Evolutionary conservation across 2,888 invertebrate genomes (phyloP).

Genomic region (Oxycera nigricornis): DNA sequence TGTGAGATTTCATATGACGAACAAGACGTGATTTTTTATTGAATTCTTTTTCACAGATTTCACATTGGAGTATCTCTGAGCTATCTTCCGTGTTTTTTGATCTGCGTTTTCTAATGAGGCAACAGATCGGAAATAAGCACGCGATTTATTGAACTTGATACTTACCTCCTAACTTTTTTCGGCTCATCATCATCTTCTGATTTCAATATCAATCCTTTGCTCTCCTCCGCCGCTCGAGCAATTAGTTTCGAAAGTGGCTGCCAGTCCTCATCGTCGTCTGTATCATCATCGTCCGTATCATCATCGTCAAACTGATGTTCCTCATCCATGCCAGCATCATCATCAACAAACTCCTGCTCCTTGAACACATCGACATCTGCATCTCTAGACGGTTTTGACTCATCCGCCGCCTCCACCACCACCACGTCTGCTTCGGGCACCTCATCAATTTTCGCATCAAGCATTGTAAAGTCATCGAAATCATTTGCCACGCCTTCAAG

Average conservation of each 20-base stretch:
- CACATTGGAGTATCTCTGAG: constrained; percentile 53
- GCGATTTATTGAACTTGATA: not conserved
- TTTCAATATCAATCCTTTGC: not conserved
- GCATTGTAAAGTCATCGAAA: not conserved
- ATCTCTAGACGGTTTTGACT: not conserved
- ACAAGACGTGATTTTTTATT: constrained; percentile 62
- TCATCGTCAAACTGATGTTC: not conserved
- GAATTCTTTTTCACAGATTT: constrained; percentile 63
- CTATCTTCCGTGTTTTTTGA: not conserved
- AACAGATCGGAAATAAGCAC: not conserved
- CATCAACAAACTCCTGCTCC: not conserved
- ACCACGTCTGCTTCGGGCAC: not conserved
- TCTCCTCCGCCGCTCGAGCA: not conserved
- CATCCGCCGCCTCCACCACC: not conserved
- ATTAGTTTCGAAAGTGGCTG: not conserved
- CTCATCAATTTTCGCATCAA: not conserved
- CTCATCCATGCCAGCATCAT: not conserved
- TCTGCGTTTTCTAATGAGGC: not conserved
- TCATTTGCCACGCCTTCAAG: not conserved
- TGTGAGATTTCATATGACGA: constrained; percentile 52
- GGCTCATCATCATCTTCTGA: not conserved
- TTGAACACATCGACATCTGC: not conserved
- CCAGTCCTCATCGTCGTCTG: constrained; percentile 14
- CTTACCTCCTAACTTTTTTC: not conserved
- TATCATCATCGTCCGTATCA: not conserved